Conservation (phyloP, 2,888 invertebrate species). For the Himalopsyche tibetana region DNA sequence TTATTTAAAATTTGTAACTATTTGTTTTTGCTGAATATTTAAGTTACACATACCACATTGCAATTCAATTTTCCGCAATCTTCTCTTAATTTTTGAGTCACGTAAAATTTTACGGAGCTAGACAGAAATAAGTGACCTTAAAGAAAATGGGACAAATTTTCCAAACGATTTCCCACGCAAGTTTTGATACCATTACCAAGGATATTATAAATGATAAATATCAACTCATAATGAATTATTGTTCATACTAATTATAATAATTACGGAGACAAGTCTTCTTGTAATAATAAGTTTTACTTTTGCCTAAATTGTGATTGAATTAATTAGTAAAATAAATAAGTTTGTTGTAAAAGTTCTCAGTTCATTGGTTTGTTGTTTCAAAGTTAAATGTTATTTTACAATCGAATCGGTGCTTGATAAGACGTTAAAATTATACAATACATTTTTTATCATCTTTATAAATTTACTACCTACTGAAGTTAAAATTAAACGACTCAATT, state of each 20-base stretch:
- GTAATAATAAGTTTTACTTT: background rate
- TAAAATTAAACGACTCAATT: background rate
- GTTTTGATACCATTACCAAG: background rate
- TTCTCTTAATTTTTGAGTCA: too few species aligned
- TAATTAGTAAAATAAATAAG: background rate
- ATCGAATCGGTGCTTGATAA: background rate
- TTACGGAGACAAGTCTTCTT: background rate
- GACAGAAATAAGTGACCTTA: slow-evolving; percentile 6
- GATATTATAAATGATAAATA: slow-evolving; percentile 10
- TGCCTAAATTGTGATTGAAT: too few species aligned
- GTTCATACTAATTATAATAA: slow-evolving; percentile 23
- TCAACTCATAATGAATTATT: background rate
- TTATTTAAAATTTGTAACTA: too few species aligned
- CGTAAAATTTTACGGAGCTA: too few species aligned
- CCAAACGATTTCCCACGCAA: slow-evolving; percentile 34
- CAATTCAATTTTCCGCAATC: too few species aligned
- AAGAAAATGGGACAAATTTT: slow-evolving; percentile 37
- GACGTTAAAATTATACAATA: background rate
- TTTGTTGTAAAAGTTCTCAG: background rate
- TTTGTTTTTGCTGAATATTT: too few species aligned
- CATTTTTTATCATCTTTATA: background rate
- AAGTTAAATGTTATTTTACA: background rate
- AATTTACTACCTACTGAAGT: background rate
- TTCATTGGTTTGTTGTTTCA: background rate
- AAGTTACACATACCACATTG: too few species aligned